Evolutionary conservation across 1,140 invertebrate genomes (phyloP).

Genomic region (Saccostrea echinata): DNA sequence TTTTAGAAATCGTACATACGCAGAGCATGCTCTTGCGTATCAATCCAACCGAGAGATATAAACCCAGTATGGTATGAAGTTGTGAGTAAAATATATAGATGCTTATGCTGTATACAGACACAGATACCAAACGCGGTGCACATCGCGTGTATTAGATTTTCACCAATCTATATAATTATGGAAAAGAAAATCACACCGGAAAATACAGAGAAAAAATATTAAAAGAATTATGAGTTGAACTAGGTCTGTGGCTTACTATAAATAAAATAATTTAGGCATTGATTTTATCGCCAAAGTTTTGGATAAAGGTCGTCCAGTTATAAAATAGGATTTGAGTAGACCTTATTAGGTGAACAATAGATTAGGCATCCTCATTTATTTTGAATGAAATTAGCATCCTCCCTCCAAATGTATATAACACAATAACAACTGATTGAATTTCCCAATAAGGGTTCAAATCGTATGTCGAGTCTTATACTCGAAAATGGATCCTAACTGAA

Average conservation of each 20-base stretch:
- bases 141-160: too few species aligned
- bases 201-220: too few species aligned
- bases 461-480: background rate
- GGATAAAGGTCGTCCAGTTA: background rate
- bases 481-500: background rate
- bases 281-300: background rate
- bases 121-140: too few species aligned
- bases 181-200: too few species aligned
- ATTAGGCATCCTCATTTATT: conserved; percentile 22
- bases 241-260: background rate
- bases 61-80: too few species aligned
- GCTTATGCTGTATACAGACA: too few species aligned
- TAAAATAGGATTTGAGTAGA: background rate
- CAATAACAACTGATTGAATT: conserved; percentile 23
- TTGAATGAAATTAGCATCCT: conserved; percentile 32
- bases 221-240: too few species aligned
- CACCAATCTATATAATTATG: too few species aligned
- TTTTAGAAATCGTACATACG: too few species aligned
- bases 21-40: too few species aligned
- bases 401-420: background rate
- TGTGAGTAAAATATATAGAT: too few species aligned
- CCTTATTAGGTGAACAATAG: conserved; percentile 2
- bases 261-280: background rate
- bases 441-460: background rate
- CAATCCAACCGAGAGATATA: too few species aligned